Base-by-base conservation (phyloP, 2,113 vertebrate species). In the Gallinago media region DNA sequence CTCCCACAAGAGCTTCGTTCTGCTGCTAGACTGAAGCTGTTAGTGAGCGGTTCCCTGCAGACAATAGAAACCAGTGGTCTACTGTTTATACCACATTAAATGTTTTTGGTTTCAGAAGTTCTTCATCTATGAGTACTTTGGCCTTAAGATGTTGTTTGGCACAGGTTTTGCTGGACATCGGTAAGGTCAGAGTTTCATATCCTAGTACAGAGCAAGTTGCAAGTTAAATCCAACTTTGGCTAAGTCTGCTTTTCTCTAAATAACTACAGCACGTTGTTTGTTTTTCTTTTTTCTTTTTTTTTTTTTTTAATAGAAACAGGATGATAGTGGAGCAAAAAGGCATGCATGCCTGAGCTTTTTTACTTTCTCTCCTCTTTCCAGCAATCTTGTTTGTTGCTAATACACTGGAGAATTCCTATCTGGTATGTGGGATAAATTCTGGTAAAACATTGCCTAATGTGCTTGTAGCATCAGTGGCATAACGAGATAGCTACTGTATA, bases 1-100 rank as follows among this genome's bases (percentile, higher is more conserved):
- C 94, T 96, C 96, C 91, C 91, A 92, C 94, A 76, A 66, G 86
- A 92, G 76, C 77, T 92, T 85, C 72, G 0, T 88, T 94, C 91
- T 93, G 80, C 88, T 91, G 88, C 92, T 81, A 91, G 86, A 79
- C 92, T 86, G 80, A 42, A 94, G 74, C 40, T 88, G n/a, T 40
- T 49, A 50, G 62, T 10, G 70, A 55, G 80, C 15, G 6, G 47
- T 94, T 95, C 85, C 76, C 76, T 87, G 80, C 84, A 94, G 68
- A 96, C 92, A 92, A 49, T 36, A 61, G 91, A 85, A 84, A 32
- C 63, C 86, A 91, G 54, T 84, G 94, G 72, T 80, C 76, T 86
- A 38, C 61, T 90, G 32, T 91, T 96, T 47, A 46, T 93, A 36
- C 7, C 21, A 10, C 54, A 7, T 74, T 63, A 92, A 84, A 68